These are phyloP conservation scores for Volucella bombylans DNA, from an alignment of 2,888 invertebrate genomes.

Conservation along the genomic window DNA sequence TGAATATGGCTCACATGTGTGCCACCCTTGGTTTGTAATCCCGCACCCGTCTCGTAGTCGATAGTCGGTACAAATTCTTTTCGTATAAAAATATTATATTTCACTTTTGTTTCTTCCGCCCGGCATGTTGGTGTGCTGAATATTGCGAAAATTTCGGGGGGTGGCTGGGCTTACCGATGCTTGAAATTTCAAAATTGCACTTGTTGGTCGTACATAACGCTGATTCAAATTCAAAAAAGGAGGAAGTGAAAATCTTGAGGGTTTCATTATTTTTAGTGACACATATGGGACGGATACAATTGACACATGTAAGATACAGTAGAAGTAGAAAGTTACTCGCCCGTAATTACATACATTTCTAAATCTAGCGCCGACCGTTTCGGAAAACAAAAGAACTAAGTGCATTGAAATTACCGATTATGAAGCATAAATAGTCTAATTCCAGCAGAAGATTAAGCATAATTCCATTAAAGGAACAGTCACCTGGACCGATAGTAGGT, in stretches of 20 bases:
- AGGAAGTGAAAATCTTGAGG: background rate
- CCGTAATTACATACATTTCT: too few species aligned
- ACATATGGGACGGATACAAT: slow-evolving; percentile 22
- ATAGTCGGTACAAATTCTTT: slow-evolving; percentile 52
- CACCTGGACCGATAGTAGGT: too few species aligned
- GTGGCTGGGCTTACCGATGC: slow-evolving; percentile 26
- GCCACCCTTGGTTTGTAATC: background rate
- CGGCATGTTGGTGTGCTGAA: background rate
- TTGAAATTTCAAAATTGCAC: slow-evolving; percentile 54
- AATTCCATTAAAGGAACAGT: too few species aligned
- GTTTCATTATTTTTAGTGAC: slow-evolving; percentile 33
- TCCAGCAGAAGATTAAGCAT: too few species aligned
- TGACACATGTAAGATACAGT: slow-evolving; percentile 36
- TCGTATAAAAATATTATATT: slow-evolving; percentile 44
- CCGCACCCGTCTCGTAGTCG: background rate
- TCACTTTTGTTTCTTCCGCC: slow-evolving; percentile 32
- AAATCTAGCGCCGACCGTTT: too few species aligned
- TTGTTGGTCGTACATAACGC: slow-evolving; percentile 52
- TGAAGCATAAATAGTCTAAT: too few species aligned
- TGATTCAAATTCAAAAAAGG: slow-evolving; percentile 38
- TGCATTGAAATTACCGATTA: too few species aligned
- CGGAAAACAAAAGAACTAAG: too few species aligned
- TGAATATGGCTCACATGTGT: slow-evolving; percentile 35
- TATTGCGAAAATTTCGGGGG: slow-evolving; percentile 19
- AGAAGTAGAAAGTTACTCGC: background rate